A percentile compares a stretch with the other conserved stretches of the same genome.
These are phyloP conservation scores for Malurus leucopterus DNA, from an alignment of 2,797 vertebrate genomes.

Conservation along the genomic window DNA sequence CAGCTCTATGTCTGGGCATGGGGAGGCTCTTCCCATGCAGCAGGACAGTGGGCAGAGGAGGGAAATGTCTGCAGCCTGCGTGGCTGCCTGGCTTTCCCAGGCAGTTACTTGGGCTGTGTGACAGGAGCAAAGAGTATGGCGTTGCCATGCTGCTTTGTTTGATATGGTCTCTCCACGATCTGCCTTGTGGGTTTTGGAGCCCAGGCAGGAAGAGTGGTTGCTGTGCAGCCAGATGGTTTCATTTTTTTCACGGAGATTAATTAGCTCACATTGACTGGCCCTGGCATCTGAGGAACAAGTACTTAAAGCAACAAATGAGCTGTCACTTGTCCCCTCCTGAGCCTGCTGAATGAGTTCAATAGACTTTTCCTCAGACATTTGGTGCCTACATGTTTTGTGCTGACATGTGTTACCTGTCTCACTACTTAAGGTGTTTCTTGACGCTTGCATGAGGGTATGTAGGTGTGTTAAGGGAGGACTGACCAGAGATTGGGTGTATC, in stretches of 20 bases:
- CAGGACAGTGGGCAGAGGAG: not conserved
- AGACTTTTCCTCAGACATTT: not conserved
- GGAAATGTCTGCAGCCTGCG: not conserved
- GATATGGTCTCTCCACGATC: not conserved
- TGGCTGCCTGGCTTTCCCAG: not conserved
- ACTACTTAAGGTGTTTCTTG: not conserved
- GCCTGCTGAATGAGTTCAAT: not conserved
- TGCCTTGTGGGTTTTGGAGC: not conserved
- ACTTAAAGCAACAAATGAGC: not conserved
- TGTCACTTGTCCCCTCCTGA: conserved; percentile 1
- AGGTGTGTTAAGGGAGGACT: not conserved
- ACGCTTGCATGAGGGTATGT: not conserved
- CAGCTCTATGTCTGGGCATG: rapidly evolving
- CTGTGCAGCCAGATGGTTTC: conserved; percentile 14
- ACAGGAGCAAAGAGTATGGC: not conserved
- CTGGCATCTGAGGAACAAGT: not conserved
- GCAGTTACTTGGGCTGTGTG: not conserved
- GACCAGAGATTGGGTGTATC: not conserved
- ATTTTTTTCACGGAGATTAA: not conserved
- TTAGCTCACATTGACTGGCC: not conserved
- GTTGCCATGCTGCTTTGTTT: not conserved
- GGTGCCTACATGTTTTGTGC: not conserved
- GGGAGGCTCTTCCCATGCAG: not conserved
- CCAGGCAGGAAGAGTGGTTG: not conserved
- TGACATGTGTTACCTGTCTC: not conserved